Conservation (phyloP, 2,888 invertebrate genomes). For the Petrophora chlorosata region DNA sequence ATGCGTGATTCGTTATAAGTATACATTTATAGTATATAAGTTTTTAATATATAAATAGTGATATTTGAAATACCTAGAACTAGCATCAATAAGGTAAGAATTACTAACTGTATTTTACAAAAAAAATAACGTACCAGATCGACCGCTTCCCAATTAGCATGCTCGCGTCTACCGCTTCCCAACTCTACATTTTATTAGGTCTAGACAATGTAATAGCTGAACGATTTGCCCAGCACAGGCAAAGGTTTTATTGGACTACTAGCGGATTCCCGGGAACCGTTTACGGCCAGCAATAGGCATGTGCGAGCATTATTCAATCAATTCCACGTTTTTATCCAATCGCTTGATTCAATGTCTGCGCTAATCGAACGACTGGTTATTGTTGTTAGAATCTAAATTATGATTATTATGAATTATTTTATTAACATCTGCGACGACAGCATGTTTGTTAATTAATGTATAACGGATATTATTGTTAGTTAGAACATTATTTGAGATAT, state of each 20-base stretch:
- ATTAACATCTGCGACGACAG: conserved; percentile 67
- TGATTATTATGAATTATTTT: too few relatives aligned
- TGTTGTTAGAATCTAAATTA: conserved; percentile 41
- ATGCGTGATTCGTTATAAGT: too few relatives aligned
- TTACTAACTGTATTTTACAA: too few relatives aligned
- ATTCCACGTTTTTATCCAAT: conserved; percentile 29
- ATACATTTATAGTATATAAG: too few relatives aligned
- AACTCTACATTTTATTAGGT: conserved; percentile 53
- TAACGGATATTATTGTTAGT: conserved; percentile 72
- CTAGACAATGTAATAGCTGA: conserved; percentile 63
- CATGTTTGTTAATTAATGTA: conserved; percentile 62
- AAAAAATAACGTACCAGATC: too few relatives aligned
- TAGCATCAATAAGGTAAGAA: too few relatives aligned
- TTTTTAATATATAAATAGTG: too few relatives aligned
- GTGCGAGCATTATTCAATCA: conserved; percentile 40
- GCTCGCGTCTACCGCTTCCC: conserved; percentile 40
- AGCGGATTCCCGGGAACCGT: conserved; percentile 50
- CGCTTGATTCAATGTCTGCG: conserved; percentile 15
- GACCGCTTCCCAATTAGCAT: not conserved
- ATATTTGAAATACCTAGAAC: too few relatives aligned
- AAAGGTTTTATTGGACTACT: conserved; percentile 56
- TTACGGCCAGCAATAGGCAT: conserved; percentile 39
- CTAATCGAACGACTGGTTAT: conserved; percentile 17
- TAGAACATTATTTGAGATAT: conserved; percentile 54
- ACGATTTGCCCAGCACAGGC: conserved; percentile 48